Conservation (phyloP, 2,888 invertebrate genomes). For the Eurytoma adleriae region DNA sequence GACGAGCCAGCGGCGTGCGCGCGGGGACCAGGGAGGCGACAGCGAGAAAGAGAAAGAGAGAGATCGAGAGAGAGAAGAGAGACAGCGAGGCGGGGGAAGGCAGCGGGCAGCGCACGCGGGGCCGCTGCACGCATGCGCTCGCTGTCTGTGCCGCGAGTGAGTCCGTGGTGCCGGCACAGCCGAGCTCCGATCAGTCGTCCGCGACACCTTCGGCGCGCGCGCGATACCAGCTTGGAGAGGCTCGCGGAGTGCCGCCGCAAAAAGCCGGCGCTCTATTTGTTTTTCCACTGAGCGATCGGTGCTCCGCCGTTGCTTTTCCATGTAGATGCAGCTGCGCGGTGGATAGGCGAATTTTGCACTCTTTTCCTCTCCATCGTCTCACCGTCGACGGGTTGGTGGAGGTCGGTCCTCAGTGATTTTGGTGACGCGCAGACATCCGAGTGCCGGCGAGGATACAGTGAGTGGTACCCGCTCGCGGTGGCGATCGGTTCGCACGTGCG, state of each 20-base stretch:
- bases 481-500: background rate
- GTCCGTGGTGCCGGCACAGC: conserved; percentile 54
- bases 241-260: conserved; percentile 12
- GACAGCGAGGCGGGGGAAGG: background rate
- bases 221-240: conserved; percentile 28
- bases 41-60: background rate
- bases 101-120: conserved; percentile 17
- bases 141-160: conserved; percentile 27
- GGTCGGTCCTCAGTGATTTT: background rate
- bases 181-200: conserved; percentile 70
- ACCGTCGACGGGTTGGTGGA: background rate
- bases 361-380: background rate
- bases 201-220: conserved; percentile 70
- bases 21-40: background rate
- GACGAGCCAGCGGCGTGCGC: background rate
- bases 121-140: conserved; percentile 71
- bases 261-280: conserved; percentile 2
- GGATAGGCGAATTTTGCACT: background rate
- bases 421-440: background rate
- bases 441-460: background rate
- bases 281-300: background rate
- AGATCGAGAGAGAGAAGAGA: conserved; percentile 32
- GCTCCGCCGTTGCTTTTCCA: background rate
- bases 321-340: background rate
- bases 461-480: background rate